Base-by-base conservation (phyloP, 2,888 invertebrate species). In the Tanytarsus gracilentus region DNA sequence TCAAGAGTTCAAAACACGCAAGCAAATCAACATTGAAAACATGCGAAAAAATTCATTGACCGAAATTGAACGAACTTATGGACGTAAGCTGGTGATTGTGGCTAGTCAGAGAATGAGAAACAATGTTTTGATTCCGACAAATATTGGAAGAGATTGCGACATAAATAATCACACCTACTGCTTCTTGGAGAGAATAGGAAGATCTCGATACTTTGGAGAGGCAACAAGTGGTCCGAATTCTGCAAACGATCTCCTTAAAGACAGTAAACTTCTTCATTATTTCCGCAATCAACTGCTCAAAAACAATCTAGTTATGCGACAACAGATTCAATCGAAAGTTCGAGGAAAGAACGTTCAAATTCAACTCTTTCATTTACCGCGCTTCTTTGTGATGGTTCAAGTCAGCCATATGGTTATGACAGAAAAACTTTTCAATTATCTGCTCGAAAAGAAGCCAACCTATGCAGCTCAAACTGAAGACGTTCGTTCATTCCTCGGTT, bases 181-280 rank as follows among this genome's bases (percentile, higher is more conserved):
- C 65, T 73, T 88, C 30, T 71, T 88, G 62, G 91, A 90, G 71
- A 73, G 83, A 66, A 82, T 90, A 30, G 90, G 85, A 1, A 78
- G 88, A 62, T 73, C 84, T 1, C 77, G 88, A 33, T 77, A 77
- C 64, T 78, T 79, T 64, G 88, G 90, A 0, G 85, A 86, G 72
- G 74, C 82, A 4, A 84, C 86, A 0, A 78, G 81, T 59, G 85
- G 85, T 8, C 79, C 78, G 62, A 74, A 76, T 62, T 82, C 85
- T 7, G 67, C 85, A 7, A 69, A 72, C 50, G 66, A 72, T 8
- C 71, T 75, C 48, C 76, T 76, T 50, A 78, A 80, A 65, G 83
- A 84, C 69, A 69, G 81, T 0, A 84, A 84, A 67, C 75, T 79
- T 1, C 65, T 71, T 2, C 72, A 72, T 63, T 72, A 84, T 67